Percentiles rank a stretch among this genome's conserved stretches.
These are phyloP conservation scores for Taurulus bubalis DNA, from an alignment of 2,113 vertebrate species.

Conservation along the genomic window DNA sequence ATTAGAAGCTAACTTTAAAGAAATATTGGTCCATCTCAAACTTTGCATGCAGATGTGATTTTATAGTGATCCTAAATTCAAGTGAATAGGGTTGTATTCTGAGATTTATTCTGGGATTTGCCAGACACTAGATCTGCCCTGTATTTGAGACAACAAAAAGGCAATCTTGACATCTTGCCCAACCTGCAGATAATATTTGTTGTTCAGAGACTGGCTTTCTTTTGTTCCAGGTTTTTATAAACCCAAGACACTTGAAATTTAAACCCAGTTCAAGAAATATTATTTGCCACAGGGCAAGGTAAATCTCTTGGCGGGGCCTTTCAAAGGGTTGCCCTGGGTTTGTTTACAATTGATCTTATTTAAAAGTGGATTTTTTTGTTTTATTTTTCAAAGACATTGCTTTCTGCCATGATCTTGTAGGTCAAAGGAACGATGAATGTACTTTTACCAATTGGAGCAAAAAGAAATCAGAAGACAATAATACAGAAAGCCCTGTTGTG, in stretches of 20 bases:
- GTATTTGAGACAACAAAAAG: conserved; percentile 86
- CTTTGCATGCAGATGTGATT: conserved; percentile 62
- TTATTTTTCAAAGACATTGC: conserved; percentile 85
- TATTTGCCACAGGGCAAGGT: conserved; percentile 88
- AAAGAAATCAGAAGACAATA: conserved; percentile 76
- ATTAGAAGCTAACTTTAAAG: neutral
- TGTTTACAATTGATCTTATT: conserved; percentile 90
- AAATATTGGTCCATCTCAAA: conserved; percentile 29
- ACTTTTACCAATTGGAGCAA: conserved; percentile 75
- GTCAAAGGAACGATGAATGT: conserved; percentile 81
- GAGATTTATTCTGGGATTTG: conserved; percentile 83
- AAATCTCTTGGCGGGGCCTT: conserved; percentile 87
- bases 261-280: conserved; percentile 88
- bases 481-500: conserved; percentile 63
- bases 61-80: conserved; percentile 66
- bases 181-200: conserved; percentile 86
- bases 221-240: conserved; percentile 87
- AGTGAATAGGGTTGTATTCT: conserved; percentile 79
- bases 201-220: conserved; percentile 85
- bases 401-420: conserved; percentile 81
- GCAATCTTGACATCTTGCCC: conserved; percentile 87
- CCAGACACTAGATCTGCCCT: conserved; percentile 74
- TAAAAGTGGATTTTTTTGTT: conserved; percentile 86
- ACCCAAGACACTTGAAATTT: conserved; percentile 89
- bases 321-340: conserved; percentile 88